Base-by-base conservation (phyloP, 1,140 invertebrate species). In the Akabosia matsudoensis region DNA sequence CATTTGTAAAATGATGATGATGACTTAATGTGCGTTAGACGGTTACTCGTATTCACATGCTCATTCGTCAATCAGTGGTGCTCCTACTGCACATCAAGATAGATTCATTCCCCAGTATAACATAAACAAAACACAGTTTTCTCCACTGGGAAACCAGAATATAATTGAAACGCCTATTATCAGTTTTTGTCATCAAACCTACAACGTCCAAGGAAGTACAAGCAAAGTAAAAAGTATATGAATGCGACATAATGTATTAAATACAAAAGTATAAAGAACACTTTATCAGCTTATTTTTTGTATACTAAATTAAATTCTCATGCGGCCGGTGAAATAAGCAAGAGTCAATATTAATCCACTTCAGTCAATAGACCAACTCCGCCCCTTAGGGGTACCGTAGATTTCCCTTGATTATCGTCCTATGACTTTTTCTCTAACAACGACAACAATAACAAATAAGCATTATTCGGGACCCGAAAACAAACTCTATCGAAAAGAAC, bases 1-100 rank as follows among this genome's bases (percentile, higher is more conserved):
- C 61, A 67, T 67, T 67, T 67, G 28, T 67, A 67, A 67, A 67
- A 67, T 67, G 61, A 61, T 61, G 54, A 24, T 61, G 54, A 67
- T 67, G 7, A 67, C 61, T 67, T 67, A 28, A 67, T 67, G 61
- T 67, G 14, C 61, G 13, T 67, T 67, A n/a, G 14, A 45, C 7
- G 37, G 37, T 45, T n/a, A n/a, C n/a, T n/a, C n/a, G 18, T 45
- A 45, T 45, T 45, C 37, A 45, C 37, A 18, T 45, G 18, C 37
- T 10, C 18, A 45, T 45, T 10, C 18, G 18, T 45, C 7, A 7
- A 45, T 45, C 7, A n/a, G n/a, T n/a, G 7, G 18, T 45, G 37
- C 18, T 45, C 18, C 7, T 45, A 10, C 37, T 45, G 37, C 37
- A 45, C 37, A 45, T 10, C 7, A 45, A 45, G 37, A 45, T 45